These are phyloP conservation scores for Vombatus ursinus DNA, from an alignment of 2,113 vertebrate species.

Conservation along the genomic window DNA sequence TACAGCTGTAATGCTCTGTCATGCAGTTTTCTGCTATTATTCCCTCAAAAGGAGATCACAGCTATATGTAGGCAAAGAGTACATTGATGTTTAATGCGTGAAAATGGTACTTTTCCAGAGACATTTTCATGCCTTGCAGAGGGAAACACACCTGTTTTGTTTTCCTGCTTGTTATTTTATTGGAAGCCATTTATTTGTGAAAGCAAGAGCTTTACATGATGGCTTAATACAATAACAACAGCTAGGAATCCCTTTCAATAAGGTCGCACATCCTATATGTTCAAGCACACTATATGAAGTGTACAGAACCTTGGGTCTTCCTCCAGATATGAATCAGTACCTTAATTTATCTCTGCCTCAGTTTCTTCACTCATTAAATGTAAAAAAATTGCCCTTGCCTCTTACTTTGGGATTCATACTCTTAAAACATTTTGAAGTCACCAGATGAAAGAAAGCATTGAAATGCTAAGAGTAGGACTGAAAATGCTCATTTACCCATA, in stretches of 20 bases:
- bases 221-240: neutral
- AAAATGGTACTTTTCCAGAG: conserved; percentile 54
- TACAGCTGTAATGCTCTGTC: conserved; percentile 31
- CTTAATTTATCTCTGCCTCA: neutral
- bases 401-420: neutral
- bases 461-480: neutral
- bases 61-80: conserved; percentile 53
- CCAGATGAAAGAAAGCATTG: neutral
- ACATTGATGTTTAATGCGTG: conserved; percentile 39
- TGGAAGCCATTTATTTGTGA: conserved; percentile 39
- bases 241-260: conserved; percentile 26
- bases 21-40: conserved; percentile 48
- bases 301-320: neutral
- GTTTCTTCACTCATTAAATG: conserved; percentile 46
- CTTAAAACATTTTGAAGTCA: neutral
- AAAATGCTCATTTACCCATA: neutral
- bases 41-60: conserved; percentile 57
- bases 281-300: conserved; percentile 17
- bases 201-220: conserved; percentile 49
- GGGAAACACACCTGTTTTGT: conserved; percentile 56
- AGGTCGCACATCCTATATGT: conserved; percentile 10
- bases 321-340: neutral
- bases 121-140: conserved; percentile 29
- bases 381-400: neutral
- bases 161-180: conserved; percentile 60